Evolutionary conservation across 2,888 invertebrate species (phyloP).

Genomic region (Cephus runcator): DNA sequence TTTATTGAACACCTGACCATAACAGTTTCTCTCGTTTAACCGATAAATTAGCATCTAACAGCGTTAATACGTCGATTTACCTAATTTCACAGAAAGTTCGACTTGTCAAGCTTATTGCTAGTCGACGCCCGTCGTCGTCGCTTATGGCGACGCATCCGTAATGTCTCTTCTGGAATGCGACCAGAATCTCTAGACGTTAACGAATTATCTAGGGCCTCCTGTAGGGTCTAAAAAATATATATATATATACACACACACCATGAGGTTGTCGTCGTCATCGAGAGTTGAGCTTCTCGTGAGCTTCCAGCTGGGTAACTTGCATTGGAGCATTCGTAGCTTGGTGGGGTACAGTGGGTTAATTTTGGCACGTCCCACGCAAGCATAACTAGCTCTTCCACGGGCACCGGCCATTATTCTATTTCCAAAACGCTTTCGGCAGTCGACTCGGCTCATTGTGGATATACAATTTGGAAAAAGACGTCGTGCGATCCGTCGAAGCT

Average conservation of each 20-base stretch:
- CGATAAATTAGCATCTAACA: neutral
- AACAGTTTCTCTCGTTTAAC: neutral
- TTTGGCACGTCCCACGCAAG: slow-evolving; percentile 44
- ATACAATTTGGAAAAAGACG: neutral
- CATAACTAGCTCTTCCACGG: slow-evolving; percentile 32
- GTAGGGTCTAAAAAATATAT: neutral
- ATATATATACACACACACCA: neutral
- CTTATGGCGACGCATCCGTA: neutral
- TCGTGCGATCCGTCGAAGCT: neutral
- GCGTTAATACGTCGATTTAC: neutral
- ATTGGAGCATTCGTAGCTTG: neutral
- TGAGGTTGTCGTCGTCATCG: neutral
- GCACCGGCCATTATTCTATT: slow-evolving; percentile 12
- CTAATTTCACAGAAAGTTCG: neutral
- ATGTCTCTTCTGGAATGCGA: neutral
- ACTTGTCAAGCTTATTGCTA: neutral
- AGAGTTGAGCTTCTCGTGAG: neutral
- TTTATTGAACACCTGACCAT: too few species aligned
- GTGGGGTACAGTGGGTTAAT: slow-evolving; percentile 30
- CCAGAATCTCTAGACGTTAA: neutral
- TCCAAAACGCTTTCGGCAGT: slow-evolving; percentile 18
- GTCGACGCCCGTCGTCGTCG: neutral
- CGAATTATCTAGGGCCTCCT: neutral
- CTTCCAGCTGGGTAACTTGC: neutral
- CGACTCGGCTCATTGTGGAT: neutral